Base-by-base conservation (phyloP, 2,113 vertebrate genomes). In the Misgurnus mizolepis region DNA sequence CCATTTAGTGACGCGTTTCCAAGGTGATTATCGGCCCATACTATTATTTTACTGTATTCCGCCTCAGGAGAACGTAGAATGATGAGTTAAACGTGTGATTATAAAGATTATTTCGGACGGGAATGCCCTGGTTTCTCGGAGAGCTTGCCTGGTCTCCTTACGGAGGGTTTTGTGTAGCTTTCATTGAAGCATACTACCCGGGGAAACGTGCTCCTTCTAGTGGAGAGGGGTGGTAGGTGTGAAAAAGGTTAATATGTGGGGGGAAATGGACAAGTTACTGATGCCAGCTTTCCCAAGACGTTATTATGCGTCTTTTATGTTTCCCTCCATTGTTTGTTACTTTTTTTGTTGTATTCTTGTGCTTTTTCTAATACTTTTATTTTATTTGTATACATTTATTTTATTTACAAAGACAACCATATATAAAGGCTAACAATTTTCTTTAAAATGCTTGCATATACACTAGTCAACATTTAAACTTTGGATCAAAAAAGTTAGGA, bases 131-230 rank as follows among this genome's bases (percentile, higher is more conserved):
- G 53, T 55, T 81, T 41, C 72, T 68, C 66, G 53, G 72, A 76
- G 75, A 55, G 80, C 80, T 50, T 56, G 49, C 8, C 72, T 49
- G 69, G 12, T 67, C 34, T 73, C 66, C 79, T 81, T 61, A 43
- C 80, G 61, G 53, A 62, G 74, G 71, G 67, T 50, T 79, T 82
- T 85, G 80, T 82, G 45, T 85, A 64, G 84, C 80, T 76, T 80
- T 85, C 77, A 85, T 82, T 82, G 80, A 82, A 62, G 41, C 70
- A 3, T 64, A 64, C 5, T 69, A 65, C 55, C 45, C 56, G 47
- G 17, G 72, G 65, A 22, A 50, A 69, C 49, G 58, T 7, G 77
- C 80, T 53, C 71, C 80, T 22, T 17, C 80, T 76, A 43, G 71
- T 8, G 83, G 83, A 10, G 70, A 84, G 83, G 76, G 49, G 75